Conservation (phyloP, 2,888 invertebrate species). For the Drosophila paracracens region DNA sequence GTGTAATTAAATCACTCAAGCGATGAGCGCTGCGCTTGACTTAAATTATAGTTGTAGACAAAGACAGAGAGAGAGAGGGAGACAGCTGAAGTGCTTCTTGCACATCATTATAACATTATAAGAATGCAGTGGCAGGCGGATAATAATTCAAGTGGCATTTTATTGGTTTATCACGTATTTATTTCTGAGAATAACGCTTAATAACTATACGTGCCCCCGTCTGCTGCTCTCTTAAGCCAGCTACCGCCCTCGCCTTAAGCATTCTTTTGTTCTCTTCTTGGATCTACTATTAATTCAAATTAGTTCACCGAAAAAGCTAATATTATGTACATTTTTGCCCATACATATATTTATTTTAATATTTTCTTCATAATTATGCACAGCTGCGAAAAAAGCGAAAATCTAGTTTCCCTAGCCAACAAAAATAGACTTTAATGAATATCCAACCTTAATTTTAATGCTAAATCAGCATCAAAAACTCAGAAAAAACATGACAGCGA, state of each 20-base stretch:
- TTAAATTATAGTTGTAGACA: conserved; percentile 32
- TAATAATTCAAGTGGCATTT: conserved; percentile 54
- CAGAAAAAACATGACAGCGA: conserved; percentile 36
- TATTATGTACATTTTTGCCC: conserved; percentile 25
- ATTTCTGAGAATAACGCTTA: conserved; percentile 30
- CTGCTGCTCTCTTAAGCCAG: background rate
- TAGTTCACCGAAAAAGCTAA: conserved; percentile 16
- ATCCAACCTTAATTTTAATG: conserved; percentile 41
- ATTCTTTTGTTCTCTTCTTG: conserved; percentile 28
- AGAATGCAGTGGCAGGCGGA: conserved; percentile 45
- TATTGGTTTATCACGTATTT: conserved; percentile 57
- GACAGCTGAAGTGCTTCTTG: conserved; percentile 56
- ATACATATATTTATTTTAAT: conserved; percentile 7
- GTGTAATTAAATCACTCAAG: conserved; percentile 79
- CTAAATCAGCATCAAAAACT: conserved; percentile 32
- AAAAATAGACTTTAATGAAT: conserved; percentile 34
- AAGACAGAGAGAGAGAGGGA: background rate
- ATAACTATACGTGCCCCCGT: conserved; percentile 10
- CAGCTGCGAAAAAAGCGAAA: conserved; percentile 60
- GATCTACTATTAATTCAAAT: conserved; percentile 19
- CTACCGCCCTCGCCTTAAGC: background rate
- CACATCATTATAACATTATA: conserved; percentile 72
- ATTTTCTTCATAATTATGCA: conserved; percentile 34
- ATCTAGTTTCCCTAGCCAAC: conserved; percentile 45
- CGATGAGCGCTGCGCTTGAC: conserved; percentile 58